A percentile compares a stretch with the other conserved stretches of the same genome.
These are phyloP conservation scores for Himalopsyche tibetana DNA, from an alignment of 2,888 invertebrate genomes.

Conservation along the genomic window DNA sequence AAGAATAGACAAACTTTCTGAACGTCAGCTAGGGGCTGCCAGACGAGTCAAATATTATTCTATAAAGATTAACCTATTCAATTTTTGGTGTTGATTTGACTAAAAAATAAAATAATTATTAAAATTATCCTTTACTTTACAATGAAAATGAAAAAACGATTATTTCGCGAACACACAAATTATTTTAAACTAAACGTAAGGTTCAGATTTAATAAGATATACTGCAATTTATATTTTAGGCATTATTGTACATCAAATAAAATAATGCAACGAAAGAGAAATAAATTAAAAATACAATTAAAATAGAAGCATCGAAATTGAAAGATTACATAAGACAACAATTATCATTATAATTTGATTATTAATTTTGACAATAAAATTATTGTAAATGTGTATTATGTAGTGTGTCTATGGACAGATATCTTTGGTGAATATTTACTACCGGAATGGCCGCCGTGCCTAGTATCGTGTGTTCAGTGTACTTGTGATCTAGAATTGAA, in stretches of 20 bases:
- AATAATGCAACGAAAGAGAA: no score
- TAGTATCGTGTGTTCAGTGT: constrained; percentile 70
- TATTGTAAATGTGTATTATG: constrained; percentile 48
- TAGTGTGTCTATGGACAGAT: constrained; percentile 59
- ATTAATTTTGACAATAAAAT: constrained; percentile 13
- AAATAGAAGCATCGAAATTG: no score
- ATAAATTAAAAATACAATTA: no score
- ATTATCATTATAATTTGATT: background rate
- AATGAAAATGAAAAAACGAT: no score
- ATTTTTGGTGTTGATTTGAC: background rate
- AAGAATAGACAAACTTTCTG: background rate
- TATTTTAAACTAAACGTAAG: no score
- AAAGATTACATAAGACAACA: no score
- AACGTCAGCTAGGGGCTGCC: background rate
- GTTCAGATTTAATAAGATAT: no score
- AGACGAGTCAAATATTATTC: background rate
- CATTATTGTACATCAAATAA: no score
- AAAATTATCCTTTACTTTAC: no score
- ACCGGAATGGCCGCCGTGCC: constrained; percentile 77
- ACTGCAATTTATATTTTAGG: no score
- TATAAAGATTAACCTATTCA: background rate
- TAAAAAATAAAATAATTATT: background rate
- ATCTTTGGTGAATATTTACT: constrained; percentile 72
- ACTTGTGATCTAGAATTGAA: constrained; percentile 70
- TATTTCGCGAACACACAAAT: no score